Evolutionary conservation across 1,140 invertebrate genomes (phyloP), one percentile per base, ranked within the genome.

Genomic region (Muscidifurax raptorellus): DNA sequence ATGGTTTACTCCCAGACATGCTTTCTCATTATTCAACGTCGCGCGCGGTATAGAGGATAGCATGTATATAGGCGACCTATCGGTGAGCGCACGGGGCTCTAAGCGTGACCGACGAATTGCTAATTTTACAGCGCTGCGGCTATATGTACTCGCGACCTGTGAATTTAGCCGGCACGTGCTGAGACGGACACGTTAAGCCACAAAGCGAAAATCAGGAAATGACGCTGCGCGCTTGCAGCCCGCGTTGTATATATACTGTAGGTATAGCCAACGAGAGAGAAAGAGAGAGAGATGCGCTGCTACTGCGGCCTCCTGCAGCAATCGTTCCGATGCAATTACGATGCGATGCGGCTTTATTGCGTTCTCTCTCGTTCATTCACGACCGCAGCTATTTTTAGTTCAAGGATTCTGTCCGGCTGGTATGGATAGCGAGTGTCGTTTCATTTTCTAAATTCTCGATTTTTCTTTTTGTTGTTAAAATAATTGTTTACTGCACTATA

Each of bases 1-100:
- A 74, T 74, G 71, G n/a, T 25, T n/a, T 9, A 44, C 32, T 44
- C 40, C 40, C 74, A 27, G 40, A 47, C 40, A 3, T 47, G 25
- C 47, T 15, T 10, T 64, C 47, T 25, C 76, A 78, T 78, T 78
- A 78, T 78, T 78, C 52, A 78, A 64, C 36, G 76, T 78, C 52
- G 76, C 13, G 40, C n/a, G 12, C 27, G 2, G 71, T 12, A 12
- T 10, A 47, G 30, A 27, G 69, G 3, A 15, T 25, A 27, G 64
- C 18, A 3, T 5, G 64, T n/a, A 27, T 27, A 52, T 52, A 52
- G 13, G 47, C 18, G 7, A 52, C 47, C 0, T 22, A 52, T 15
- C 6, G 52, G 15, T 18, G 22, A 0, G 52, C 52, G 15, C 52
- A 59, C 22, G 52, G n/a, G 52, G 52, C 52, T 59, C 52, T n/a